Evolutionary conservation across 2,113 vertebrate species (phyloP), one percentile per base, ranked within the genome.

Genomic region (Eptesicus fuscus): DNA sequence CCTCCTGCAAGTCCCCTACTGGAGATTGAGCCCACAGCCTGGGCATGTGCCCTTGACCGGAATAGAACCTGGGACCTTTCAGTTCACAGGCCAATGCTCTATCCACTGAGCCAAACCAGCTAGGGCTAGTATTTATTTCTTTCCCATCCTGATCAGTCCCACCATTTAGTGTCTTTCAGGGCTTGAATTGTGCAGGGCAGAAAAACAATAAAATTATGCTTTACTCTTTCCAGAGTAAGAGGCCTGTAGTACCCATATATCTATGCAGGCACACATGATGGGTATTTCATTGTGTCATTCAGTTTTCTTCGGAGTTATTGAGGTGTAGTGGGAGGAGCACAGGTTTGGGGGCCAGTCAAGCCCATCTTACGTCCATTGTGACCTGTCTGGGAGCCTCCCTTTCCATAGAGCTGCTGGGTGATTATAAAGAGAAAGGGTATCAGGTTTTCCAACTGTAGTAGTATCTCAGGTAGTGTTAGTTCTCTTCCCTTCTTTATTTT

Each of bases 91-190:
- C 51, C 17, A 51, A 51, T 51, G 17, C 51, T 17, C 51, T 51
- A 51, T 51, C 51, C 4, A 51, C 51, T 51, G 16, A 51, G 16
- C 51, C 16, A 51, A 18, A 51, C 51, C 1, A 17, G 51, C 17
- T 51, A 51, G 51, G 51, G 51, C 40, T 86, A 1, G 84, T 78
- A 25, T 59, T 35, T 83, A 11, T 95, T 94, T 44, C 14, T 83
- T 96, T 84, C 61, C 32, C 35, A 9, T 49, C 20, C 37, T 77
- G 51, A 23, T 94, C 91, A 85, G 65, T 85, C 51, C 23, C 32
- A 71, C 42, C 11, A n/a, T 63, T 93, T 86, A 18, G 53, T 28
- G 8, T 7, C 0, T 42, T 89, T 94, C 77, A 13, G 61, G 67
- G n/a, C 20, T 69, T 8, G 37, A 65, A 25, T 35, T 28, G 71